Conservation (phyloP, 2,888 invertebrate genomes). For the Graphium colonna region DNA sequence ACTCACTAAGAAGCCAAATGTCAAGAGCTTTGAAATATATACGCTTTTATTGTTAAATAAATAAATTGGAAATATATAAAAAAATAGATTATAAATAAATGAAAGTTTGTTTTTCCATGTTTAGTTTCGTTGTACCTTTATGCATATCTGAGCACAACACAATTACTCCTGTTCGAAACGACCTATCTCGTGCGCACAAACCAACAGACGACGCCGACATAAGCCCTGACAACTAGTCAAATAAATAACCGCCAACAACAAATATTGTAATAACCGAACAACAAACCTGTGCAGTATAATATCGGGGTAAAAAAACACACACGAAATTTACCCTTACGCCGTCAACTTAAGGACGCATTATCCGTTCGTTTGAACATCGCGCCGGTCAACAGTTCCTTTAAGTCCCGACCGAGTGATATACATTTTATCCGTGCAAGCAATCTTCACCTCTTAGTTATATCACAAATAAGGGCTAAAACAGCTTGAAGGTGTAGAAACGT, state of each 20-base stretch:
- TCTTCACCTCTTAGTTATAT: conserved; percentile 26
- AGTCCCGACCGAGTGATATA: conserved; percentile 59
- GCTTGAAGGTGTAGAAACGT: conserved; percentile 43
- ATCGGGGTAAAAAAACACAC: conserved; percentile 35
- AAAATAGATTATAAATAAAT: no score
- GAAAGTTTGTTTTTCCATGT: no score
- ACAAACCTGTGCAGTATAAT: conserved; percentile 38
- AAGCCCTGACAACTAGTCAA: conserved; percentile 58
- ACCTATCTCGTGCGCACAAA: conserved; percentile 54
- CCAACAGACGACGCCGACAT: conserved; percentile 45
- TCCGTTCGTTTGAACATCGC: conserved; percentile 40
- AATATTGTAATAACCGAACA: conserved; percentile 69
- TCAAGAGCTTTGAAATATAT: no score
- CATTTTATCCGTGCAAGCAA: conserved; percentile 37
- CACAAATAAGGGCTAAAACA: conserved; percentile 46
- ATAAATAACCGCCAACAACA: conserved; percentile 72
- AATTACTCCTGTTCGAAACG: conserved; percentile 31
- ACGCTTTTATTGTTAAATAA: no score
- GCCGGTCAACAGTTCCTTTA: conserved; percentile 52
- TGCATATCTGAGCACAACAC: no score
- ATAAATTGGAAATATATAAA: no score
- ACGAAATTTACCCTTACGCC: conserved; percentile 46
- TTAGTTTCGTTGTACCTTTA: no score
- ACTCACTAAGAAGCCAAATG: no score
- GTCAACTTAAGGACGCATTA: conserved; percentile 48